A percentile compares a stretch with the other conserved stretches of the same genome.
Evolutionary conservation across 2,888 invertebrate species (phyloP).

Genomic region (Pomacea canaliculata): DNA sequence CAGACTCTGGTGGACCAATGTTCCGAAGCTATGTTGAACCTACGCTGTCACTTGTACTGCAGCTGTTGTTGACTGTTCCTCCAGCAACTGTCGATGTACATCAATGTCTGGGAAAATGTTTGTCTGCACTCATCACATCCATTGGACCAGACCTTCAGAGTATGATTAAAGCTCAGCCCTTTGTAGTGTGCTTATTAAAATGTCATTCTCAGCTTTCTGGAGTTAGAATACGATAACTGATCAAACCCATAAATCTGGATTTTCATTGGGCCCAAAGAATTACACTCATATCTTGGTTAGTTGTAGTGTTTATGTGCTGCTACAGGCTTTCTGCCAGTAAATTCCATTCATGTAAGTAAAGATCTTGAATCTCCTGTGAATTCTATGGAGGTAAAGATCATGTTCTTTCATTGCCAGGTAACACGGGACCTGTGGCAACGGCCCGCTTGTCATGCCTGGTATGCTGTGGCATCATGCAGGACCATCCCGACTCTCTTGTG

Average conservation of each 20-base stretch:
- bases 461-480: conserved; percentile 91
- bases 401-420: conserved; percentile 71
- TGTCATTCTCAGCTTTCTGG: no score
- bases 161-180: conserved; percentile 55
- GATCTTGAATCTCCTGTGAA: neutral
- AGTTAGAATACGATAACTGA: no score
- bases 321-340: no score
- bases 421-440: conserved; percentile 80
- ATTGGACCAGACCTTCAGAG: conserved; percentile 98
- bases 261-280: no score
- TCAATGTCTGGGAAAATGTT: conserved; percentile 90
- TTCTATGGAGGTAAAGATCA: neutral
- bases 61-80: conserved; percentile 89
- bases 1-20: conserved; percentile 99
- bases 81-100: conserved; percentile 90
- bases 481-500: conserved; percentile 82
- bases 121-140: conserved; percentile 95
- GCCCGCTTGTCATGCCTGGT: conserved; percentile 88
- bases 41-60: conserved; percentile 88
- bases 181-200: no score
- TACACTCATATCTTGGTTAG: no score
- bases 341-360: no score
- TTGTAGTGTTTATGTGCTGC: no score
- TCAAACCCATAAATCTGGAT: no score
- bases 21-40: conserved; percentile 97